Evolutionary conservation across 2,888 invertebrate genomes (phyloP).

Genomic region (Thera obeliscata): DNA sequence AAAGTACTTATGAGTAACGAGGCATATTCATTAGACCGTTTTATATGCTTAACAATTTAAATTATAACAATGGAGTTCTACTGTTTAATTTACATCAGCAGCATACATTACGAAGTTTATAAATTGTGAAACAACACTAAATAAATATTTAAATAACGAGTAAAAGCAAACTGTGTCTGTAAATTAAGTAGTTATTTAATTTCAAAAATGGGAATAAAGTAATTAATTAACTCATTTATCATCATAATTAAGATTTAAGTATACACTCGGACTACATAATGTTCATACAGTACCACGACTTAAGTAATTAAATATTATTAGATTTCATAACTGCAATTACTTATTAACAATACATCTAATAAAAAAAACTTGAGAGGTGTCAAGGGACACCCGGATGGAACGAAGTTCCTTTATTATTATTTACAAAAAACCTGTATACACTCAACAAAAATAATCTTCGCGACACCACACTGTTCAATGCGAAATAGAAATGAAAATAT

Average conservation of each 20-base stretch:
- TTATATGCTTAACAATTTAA: slow-evolving; percentile 32
- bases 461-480: too few relatives aligned
- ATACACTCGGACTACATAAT: background rate
- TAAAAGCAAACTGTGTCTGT: background rate
- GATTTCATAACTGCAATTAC: background rate
- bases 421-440: too few relatives aligned
- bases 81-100: slow-evolving; percentile 26
- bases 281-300: background rate
- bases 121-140: slow-evolving; percentile 22
- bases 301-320: background rate
- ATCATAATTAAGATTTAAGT: background rate
- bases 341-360: background rate
- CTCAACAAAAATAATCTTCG: too few relatives aligned
- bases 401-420: too few relatives aligned
- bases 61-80: slow-evolving; percentile 29
- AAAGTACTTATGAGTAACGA: slow-evolving; percentile 35
- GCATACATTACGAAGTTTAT: slow-evolving; percentile 28
- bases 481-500: too few relatives aligned
- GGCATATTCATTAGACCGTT: slow-evolving; percentile 36
- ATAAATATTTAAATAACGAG: slow-evolving; percentile 24
- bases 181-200: background rate
- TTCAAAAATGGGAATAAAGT: background rate
- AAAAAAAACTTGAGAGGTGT: background rate
- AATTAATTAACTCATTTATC: background rate
- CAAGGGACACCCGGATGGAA: too few relatives aligned